Evolutionary conservation across 1,140 invertebrate genomes (phyloP), one percentile per base, ranked within the genome.

Genomic region (Lepidurus packardi): DNA sequence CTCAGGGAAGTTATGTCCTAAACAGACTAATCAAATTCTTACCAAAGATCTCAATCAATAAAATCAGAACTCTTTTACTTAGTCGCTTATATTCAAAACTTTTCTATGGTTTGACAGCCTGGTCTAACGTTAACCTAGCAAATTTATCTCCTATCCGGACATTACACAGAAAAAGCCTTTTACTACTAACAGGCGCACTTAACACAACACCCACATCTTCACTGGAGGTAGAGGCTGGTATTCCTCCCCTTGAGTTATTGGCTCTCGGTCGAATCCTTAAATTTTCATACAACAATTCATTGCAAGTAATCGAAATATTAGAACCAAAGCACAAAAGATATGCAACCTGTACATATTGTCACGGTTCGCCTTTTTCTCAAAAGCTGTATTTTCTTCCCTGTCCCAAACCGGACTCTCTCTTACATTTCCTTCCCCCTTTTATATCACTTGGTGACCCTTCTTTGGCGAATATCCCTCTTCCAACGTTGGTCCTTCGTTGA

Each of bases 21-120:
- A 47, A 47, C 45, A 47, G 45, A 47, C 45, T 47, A 47, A 11
- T 47, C 45, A 47, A 47, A 47, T 47, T 47, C 45, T 47, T 47
- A 47, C 45, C 45, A 11, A 47, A 47, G 45, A 47, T 47, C 45
- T 4, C 45, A 16, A 47, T 47, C 45, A 47, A 47, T 16, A 47
- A 47, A 47, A 10, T 47, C 45, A 47, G 45, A 47, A 47, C 45
- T 47, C 45, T 47, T 47, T 11, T 47, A 47, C 45, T 47, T 47
- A 47, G 45, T 47, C 5, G 6, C 10, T 16, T 47, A 47, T 47
- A 47, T 7, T 47, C 10, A 47, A 47, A 47, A 47, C 1, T 47
- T 47, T 47, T 47, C 10, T 47, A 47, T 47, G 45, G 45, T 16
- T 47, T 47, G 45, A 34, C 34, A 34, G 34, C 34, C 34, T 34